Percentiles rank a stretch among this genome's conserved stretches.
Conservation (phyloP, 1,140 invertebrate genomes). For the Stegodyphus mimosarum region DNA sequence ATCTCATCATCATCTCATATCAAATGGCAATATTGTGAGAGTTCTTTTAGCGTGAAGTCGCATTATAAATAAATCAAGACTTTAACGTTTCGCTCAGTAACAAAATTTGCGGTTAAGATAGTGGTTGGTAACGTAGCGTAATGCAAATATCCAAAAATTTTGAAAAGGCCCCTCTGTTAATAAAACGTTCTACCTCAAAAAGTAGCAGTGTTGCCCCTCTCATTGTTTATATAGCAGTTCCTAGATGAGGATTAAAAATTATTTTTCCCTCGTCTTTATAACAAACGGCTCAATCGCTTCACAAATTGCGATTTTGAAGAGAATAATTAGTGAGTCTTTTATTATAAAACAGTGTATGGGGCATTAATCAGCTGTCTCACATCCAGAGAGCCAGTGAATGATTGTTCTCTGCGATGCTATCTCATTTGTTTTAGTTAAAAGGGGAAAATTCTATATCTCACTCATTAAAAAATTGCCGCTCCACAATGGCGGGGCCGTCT, state of each 20-base stretch:
- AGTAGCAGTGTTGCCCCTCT: too few relatives aligned
- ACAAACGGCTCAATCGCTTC: conserved; percentile 51
- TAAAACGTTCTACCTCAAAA: too few relatives aligned
- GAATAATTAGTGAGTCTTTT: conserved; percentile 54
- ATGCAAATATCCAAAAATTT: too few relatives aligned
- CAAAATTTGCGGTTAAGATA: too few relatives aligned
- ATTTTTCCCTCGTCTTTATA: conserved; percentile 26
- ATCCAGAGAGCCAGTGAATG: conserved; percentile 11
- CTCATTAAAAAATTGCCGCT: conserved; percentile 51
- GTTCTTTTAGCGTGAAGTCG: too few relatives aligned
- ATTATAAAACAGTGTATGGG: conserved; percentile 48
- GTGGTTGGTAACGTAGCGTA: too few relatives aligned
- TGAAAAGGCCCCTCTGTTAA: too few relatives aligned
- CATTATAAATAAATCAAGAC: too few relatives aligned
- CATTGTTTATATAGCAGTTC: too few relatives aligned
- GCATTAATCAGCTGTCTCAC: conserved; percentile 27
- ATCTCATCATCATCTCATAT: too few relatives aligned
- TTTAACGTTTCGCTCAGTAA: too few relatives aligned
- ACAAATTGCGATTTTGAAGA: conserved; percentile 52
- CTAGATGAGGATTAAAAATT: neutral
- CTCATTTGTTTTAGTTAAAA: conserved; percentile 54
- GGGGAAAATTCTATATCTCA: conserved; percentile 23
- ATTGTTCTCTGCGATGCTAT: conserved; percentile 26
- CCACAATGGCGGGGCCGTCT: conserved; percentile 17
- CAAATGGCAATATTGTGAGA: too few relatives aligned